A percentile compares a stretch with the other conserved stretches of the same genome.
Evolutionary conservation across 2,113 vertebrate genomes (phyloP).

Genomic region (Furnarius figulus): DNA sequence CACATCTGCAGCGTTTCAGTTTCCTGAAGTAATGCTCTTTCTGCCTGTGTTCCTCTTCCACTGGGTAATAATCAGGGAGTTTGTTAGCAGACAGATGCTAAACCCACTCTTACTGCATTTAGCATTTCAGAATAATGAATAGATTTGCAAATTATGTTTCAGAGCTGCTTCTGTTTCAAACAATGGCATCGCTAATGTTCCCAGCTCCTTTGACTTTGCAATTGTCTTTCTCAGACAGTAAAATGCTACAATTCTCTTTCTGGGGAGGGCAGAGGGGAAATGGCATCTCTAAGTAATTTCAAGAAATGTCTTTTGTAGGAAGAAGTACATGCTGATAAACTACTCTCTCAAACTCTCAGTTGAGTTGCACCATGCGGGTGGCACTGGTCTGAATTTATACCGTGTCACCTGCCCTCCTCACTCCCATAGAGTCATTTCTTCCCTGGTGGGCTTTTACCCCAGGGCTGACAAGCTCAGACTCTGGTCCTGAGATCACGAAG

Average conservation of each 20-base stretch:
- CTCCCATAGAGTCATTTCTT: background rate
- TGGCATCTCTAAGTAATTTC: background rate
- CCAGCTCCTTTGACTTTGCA: conserved; percentile 41
- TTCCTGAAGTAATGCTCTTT: conserved; percentile 29
- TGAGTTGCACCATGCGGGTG: background rate
- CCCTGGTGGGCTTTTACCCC: background rate
- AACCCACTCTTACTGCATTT: conserved; percentile 38
- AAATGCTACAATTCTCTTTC: background rate
- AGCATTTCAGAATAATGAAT: conserved; percentile 68
- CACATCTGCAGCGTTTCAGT: background rate
- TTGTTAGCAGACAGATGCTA: conserved; percentile 65
- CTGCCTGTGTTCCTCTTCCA: conserved; percentile 25
- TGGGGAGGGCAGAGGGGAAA: background rate
- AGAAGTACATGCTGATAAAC: background rate
- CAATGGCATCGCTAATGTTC: conserved; percentile 68
- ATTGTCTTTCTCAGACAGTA: background rate
- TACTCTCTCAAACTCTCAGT: background rate
- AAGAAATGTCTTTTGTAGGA: background rate
- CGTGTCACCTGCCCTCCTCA: too few relatives aligned
- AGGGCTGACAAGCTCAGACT: fast-evolving
- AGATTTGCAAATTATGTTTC: conserved; percentile 67
- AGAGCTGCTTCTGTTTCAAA: conserved; percentile 50
- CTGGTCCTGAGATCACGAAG: fast-evolving
- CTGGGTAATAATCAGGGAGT: conserved; percentile 48
- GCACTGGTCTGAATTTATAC: background rate